phyloP scores from a whole-genome alignment of 2,888 invertebrate genomes.

The Therioaphis trifolii region DNA sequence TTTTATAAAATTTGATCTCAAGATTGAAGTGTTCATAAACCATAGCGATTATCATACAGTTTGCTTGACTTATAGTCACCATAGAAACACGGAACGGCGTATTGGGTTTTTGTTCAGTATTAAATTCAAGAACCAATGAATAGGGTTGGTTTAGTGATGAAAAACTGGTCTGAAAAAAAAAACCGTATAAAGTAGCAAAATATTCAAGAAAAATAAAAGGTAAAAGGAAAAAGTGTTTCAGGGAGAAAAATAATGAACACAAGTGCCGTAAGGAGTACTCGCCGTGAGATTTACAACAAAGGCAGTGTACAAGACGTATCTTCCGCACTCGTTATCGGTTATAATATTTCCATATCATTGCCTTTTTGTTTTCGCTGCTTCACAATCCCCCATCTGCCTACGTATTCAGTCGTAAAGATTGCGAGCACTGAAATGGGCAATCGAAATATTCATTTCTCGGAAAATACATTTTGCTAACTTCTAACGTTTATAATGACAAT shows the following conservation, averaged over 20 bases:
- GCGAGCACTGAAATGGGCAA: conserved; percentile 17
- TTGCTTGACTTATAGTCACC: conserved; percentile 1
- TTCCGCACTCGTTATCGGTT: conserved; percentile 48
- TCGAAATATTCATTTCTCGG: conserved; percentile 14
- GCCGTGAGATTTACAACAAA: conserved; percentile 50
- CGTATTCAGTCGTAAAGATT: conserved; percentile 54
- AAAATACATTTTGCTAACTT: conserved; percentile 19
- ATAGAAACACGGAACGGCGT: conserved; percentile 27
- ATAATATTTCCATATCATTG: conserved; percentile 62
- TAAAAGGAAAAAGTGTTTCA: conserved; percentile 21
- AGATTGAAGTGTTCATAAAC: conserved; percentile 21
- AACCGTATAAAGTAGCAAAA: conserved; percentile 34
- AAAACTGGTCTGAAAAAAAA: conserved; percentile 33
- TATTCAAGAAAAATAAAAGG: conserved; percentile 9
- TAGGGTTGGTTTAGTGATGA: neutral
- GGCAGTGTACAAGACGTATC: conserved; percentile 31
- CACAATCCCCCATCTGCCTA: conserved; percentile 7
- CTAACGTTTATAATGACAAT: neutral
- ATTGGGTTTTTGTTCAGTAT: conserved; percentile 11
- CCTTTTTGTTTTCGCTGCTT: conserved; percentile 56
- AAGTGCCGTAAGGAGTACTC: neutral
- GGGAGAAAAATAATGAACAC: conserved; percentile 54
- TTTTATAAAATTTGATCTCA: conserved; percentile 20
- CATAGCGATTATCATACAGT: neutral
- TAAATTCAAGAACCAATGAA: conserved; percentile 18